Conservation (phyloP, 2,113 vertebrate genomes). For the Butorides virescens region DNA sequence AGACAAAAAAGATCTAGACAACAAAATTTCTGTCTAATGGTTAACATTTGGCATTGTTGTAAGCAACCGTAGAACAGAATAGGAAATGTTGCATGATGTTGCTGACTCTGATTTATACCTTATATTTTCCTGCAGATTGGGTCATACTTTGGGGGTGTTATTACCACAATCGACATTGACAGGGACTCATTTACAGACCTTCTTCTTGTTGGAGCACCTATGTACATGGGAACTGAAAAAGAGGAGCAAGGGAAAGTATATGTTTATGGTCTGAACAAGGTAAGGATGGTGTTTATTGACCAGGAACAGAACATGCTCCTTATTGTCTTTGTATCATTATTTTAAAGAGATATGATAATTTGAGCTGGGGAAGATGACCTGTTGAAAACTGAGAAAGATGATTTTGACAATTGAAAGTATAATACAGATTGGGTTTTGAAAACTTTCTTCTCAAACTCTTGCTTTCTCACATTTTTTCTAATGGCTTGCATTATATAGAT, state of each 20-base stretch:
- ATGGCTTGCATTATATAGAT: neutral
- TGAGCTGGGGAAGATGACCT: neutral
- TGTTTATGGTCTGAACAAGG: conserved; percentile 86
- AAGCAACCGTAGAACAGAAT: neutral
- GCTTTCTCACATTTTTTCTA: neutral
- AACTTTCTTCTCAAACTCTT: neutral
- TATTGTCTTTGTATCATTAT: neutral
- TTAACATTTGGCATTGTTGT: neutral
- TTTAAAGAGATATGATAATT: neutral
- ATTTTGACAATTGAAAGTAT: neutral
- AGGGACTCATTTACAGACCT: conserved; percentile 87
- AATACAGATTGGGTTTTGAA: neutral
- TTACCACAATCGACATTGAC: conserved; percentile 88
- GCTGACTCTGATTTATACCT: neutral
- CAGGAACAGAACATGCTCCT: neutral
- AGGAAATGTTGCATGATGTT: neutral
- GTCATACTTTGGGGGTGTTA: conserved; percentile 93
- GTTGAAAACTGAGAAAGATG: neutral
- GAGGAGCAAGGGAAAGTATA: conserved; percentile 95
- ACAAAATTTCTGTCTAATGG: neutral
- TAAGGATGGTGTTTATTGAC: conserved; percentile 34
- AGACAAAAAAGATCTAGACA: neutral
- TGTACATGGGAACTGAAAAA: conserved; percentile 93
- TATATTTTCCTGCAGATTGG: conserved; percentile 81
- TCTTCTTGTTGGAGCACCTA: conserved; percentile 91